Conservation (phyloP, 2,888 invertebrate species). For the Chalcosyrphus nemorum region DNA sequence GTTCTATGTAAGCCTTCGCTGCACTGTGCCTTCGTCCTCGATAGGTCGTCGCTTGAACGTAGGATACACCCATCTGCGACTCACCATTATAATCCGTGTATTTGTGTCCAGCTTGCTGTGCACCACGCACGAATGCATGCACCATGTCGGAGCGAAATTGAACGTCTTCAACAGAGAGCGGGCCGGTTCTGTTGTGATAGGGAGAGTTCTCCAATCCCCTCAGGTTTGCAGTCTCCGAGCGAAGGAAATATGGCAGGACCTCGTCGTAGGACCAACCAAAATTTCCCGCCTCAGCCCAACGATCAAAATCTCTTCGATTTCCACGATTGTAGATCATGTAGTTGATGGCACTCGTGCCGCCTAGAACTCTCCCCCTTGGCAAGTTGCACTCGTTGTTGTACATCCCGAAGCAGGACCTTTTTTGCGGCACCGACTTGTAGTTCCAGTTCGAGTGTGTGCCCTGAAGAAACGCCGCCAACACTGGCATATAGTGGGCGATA, state of each 20-base stretch:
- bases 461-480: slow-evolving; percentile 78
- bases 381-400: slow-evolving; percentile 80
- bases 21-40: slow-evolving; percentile 86
- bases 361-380: slow-evolving; percentile 85
- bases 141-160: slow-evolving; percentile 83
- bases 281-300: slow-evolving; percentile 87
- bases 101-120: slow-evolving; percentile 86
- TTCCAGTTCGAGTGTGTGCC: slow-evolving; percentile 86
- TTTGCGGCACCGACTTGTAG: slow-evolving; percentile 86
- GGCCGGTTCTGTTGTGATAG: slow-evolving; percentile 85
- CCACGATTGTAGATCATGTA: slow-evolving; percentile 90
- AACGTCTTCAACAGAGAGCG: slow-evolving; percentile 85
- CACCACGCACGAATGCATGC: slow-evolving; percentile 85
- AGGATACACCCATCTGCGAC: slow-evolving; percentile 86
- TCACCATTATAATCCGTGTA: slow-evolving; percentile 88
- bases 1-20: slow-evolving; percentile 86
- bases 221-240: slow-evolving; percentile 83
- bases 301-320: slow-evolving; percentile 87
- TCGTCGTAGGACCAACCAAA: slow-evolving; percentile 88
- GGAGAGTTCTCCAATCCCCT: slow-evolving; percentile 82
- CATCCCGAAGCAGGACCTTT: slow-evolving; percentile 84
- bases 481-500: slow-evolving; percentile 78
- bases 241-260: slow-evolving; percentile 85
- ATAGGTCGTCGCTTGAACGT: slow-evolving; percentile 85
- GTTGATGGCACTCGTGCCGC: slow-evolving; percentile 85